Conservation (phyloP, 2,888 invertebrate species). For the Diabrotica balteata region DNA sequence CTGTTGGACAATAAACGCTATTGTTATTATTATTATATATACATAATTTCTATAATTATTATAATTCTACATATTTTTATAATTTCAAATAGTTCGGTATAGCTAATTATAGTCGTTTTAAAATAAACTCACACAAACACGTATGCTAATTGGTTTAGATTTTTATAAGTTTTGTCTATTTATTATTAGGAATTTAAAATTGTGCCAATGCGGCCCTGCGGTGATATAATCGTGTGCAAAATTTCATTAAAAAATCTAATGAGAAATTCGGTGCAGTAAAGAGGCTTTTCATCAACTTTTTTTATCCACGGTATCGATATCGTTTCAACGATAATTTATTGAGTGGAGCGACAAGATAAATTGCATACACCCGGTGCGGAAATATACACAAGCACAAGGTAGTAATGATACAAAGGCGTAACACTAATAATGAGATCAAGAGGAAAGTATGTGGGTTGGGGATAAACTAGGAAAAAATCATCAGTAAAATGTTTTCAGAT, state of each 20-base stretch:
- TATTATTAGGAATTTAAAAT: not conserved
- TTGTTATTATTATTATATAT: no score
- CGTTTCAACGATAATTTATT: constrained; percentile 1
- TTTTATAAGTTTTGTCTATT: no score
- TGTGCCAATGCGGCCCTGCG: not conserved
- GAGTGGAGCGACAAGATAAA: constrained; percentile 8
- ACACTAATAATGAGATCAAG: not conserved
- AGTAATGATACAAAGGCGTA: not conserved
- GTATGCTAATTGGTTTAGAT: no score
- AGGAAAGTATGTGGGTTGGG: no score
- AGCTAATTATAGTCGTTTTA: no score
- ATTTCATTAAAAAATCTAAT: constrained; percentile 34
- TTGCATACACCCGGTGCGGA: not conserved
- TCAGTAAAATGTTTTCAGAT: no score
- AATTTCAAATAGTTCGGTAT: no score
- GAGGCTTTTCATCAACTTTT: constrained; percentile 24
- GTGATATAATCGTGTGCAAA: constrained; percentile 26
- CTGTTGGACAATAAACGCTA: no score
- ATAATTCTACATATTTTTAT: no score
- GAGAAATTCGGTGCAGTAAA: constrained; percentile 20
- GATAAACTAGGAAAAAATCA: no score
- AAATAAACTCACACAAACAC: no score
- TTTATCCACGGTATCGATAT: constrained; percentile 7
- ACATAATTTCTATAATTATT: no score
- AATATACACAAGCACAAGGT: not conserved